Base-by-base conservation (phyloP, 2,113 vertebrate species). In the Anas platyrhynchos region DNA sequence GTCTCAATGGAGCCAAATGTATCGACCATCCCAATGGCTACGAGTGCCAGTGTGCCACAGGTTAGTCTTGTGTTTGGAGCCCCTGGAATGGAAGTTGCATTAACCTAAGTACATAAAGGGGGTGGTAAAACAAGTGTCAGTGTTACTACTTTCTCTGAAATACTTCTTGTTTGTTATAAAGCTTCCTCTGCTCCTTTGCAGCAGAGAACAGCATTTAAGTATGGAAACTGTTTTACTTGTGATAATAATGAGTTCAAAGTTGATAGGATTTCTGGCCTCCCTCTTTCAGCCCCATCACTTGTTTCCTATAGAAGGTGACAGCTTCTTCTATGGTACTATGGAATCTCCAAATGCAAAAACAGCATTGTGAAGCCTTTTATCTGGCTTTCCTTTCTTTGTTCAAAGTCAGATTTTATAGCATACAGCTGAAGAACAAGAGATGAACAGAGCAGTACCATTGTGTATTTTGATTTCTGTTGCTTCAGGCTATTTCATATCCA, bases 31-130 rank as follows among this genome's bases (percentile, higher is more conserved):
- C 99, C 11, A 99, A 99, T 5, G 98, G 99, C 91, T 99, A 99
- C 1, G 99, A 99, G 48, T 99, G 99, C 95, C 98, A 99, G 96
- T 99, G 99, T 27, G 98, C 99, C 66, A 99, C 99, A 98, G 99
- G 99, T 99, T 96, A 96, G 89, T 43, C 15, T 43, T 25, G 29
- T 56, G 27, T 25, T 36, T 79, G 55, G 34, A 87, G 67, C 48
- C 54, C 27, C 54, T 66, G 63, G 7, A 2, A 36, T 26, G 38
- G 31, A n/a, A 31, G 5, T 9, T 1, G 4, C 11, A 0, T 6
- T 56, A 31, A 16, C 13, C 34, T 44, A 26, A 80, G 8, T 4
- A 32, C 20, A 0, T 14, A 27, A 46, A 62, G n/a, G 62, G 50
- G 29, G 16, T 27, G 34, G 7, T 50, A 63, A 71, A 43, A 63